Percentiles rank a stretch among this genome's conserved stretches.
These are phyloP conservation scores for Gallinago paraguaiae DNA, from an alignment of 2,113 vertebrate species.

Conservation along the genomic window DNA sequence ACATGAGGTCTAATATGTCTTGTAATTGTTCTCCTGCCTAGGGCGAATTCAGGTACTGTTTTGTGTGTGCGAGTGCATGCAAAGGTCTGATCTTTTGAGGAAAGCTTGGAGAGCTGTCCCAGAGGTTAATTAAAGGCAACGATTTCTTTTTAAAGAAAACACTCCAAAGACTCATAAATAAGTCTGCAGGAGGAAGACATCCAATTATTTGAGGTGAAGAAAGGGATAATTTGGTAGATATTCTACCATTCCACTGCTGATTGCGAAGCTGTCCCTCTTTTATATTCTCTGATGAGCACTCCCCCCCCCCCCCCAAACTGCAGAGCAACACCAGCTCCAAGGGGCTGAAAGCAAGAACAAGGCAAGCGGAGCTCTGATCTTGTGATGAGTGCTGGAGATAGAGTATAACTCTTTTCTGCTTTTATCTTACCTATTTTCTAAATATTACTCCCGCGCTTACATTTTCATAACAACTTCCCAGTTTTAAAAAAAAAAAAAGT, in stretches of 20 bases:
- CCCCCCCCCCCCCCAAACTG: background rate
- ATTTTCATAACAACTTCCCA: background rate
- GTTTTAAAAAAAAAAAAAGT: background rate
- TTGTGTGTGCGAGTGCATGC: background rate
- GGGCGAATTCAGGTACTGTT: background rate
- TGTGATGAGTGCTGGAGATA: background rate
- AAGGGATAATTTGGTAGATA: background rate
- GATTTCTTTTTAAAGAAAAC: background rate
- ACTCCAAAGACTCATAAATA: background rate
- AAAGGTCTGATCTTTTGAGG: background rate
- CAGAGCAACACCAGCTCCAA: background rate
- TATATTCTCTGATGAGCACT: background rate
- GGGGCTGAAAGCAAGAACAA: background rate
- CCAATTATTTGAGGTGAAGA: slow-evolving; percentile 14
- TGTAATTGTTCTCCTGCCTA: background rate
- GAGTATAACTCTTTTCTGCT: background rate
- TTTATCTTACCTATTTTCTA: background rate
- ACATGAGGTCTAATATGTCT: background rate
- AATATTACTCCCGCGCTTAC: background rate
- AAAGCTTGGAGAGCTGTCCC: background rate
- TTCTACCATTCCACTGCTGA: background rate
- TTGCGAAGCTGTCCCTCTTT: background rate
- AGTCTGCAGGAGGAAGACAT: background rate
- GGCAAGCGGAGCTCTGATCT: background rate
- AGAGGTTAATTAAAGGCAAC: slow-evolving; percentile 1